A percentile compares a stretch with the other conserved stretches of the same genome.
phyloP scores from a whole-genome alignment of 2,113 vertebrate genomes.

The Syrmaticus mikado region DNA sequence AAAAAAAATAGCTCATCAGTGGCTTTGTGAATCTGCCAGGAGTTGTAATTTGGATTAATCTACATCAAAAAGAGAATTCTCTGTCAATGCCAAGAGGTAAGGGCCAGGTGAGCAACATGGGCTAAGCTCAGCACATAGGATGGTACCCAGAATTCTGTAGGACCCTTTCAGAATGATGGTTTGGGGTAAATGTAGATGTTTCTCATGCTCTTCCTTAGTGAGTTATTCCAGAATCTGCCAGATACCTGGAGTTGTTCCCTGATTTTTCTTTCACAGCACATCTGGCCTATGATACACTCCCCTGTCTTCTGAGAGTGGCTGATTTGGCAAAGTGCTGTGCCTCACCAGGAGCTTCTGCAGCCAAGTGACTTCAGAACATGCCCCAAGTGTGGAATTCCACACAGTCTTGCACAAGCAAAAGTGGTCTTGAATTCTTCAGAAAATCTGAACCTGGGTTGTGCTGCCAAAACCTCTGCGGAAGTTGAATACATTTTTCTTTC shows the following conservation, averaged over 20 bases:
- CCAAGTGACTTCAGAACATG: background rate
- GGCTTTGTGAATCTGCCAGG: background rate
- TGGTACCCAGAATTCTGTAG: accelerated
- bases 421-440: background rate
- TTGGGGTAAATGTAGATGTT: background rate
- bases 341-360: background rate
- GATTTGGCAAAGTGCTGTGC: background rate
- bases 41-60: background rate
- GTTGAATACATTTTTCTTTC: background rate
- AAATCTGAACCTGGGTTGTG: background rate
- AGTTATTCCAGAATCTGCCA: background rate
- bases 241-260: background rate
- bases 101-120: accelerated
- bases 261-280: background rate
- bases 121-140: background rate
- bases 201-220: background rate
- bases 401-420: background rate
- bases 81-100: accelerated
- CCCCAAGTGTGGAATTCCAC: background rate
- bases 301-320: background rate
- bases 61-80: background rate
- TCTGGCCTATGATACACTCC: background rate
- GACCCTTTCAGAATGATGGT: background rate
- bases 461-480: background rate
- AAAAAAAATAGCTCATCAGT: background rate